A percentile compares a stretch with the other conserved stretches of the same genome.
phyloP scores from a whole-genome alignment of 2,888 invertebrate species.

The Netelia melanura region DNA sequence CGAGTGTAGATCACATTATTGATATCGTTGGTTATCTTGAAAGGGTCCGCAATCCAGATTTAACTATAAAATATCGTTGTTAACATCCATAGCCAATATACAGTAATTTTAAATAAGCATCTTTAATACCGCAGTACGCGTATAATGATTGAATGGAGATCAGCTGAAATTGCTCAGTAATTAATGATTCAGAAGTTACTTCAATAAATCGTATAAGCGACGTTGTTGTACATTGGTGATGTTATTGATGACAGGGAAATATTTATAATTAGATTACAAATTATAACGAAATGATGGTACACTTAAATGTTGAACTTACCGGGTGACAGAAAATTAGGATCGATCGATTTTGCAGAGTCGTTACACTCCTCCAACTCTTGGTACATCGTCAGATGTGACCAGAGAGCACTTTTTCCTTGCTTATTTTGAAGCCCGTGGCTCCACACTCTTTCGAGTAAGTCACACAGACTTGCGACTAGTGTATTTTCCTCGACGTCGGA shows the following conservation, averaged over 20 bases:
- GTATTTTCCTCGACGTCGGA: slow-evolving; percentile 97
- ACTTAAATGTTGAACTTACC: slow-evolving; percentile 84
- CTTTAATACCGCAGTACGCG: slow-evolving; percentile 34
- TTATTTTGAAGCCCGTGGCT: slow-evolving; percentile 98
- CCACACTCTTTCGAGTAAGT: slow-evolving; percentile 98
- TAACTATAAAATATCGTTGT: not conserved
- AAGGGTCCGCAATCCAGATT: not conserved
- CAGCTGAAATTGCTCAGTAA: not conserved
- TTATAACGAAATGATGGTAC: slow-evolving; percentile 81
- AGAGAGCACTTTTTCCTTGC: slow-evolving; percentile 98
- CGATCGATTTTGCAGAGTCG: slow-evolving; percentile 86
- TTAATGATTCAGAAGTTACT: not conserved
- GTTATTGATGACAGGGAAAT: not conserved
- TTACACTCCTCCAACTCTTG: slow-evolving; percentile 92
- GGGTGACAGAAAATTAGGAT: slow-evolving; percentile 88
- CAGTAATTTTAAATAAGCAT: slow-evolving; percentile 11
- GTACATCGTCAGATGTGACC: slow-evolving; percentile 97
- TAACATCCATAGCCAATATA: slow-evolving; percentile 10
- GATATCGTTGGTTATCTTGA: slow-evolving; percentile 5
- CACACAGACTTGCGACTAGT: slow-evolving; percentile 98
- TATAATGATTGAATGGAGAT: slow-evolving; percentile 14
- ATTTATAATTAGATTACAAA: not conserved
- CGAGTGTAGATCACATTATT: not conserved
- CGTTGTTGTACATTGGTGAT: not conserved
- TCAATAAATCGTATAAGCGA: not conserved